phyloP scores from a whole-genome alignment of 2,888 invertebrate genomes.

The Ectemnius lituratus region DNA sequence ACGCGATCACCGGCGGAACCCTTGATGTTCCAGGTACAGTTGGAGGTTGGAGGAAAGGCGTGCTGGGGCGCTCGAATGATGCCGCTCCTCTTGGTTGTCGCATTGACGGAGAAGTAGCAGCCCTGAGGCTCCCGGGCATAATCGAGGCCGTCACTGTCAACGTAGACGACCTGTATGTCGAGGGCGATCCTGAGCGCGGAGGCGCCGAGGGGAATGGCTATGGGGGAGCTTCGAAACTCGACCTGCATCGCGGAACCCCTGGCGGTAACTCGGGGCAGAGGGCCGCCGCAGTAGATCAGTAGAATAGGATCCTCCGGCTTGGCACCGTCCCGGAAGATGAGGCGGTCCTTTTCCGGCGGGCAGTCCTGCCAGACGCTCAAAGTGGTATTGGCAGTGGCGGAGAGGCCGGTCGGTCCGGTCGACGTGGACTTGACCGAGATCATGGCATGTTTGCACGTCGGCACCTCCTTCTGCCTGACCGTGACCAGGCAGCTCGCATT shows the following conservation, averaged over 20 bases:
- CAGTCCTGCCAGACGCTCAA: slow-evolving; percentile 91
- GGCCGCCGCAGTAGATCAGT: slow-evolving; percentile 93
- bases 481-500: slow-evolving; percentile 96
- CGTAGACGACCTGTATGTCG: slow-evolving; percentile 92
- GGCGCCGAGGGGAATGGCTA: slow-evolving; percentile 87
- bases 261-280: slow-evolving; percentile 86
- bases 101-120: slow-evolving; percentile 75
- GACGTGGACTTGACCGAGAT: slow-evolving; percentile 83
- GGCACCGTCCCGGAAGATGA: slow-evolving; percentile 92
- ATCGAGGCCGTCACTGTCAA: slow-evolving; percentile 92
- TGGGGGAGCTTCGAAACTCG: slow-evolving; percentile 91
- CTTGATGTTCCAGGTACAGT: slow-evolving; percentile 91
- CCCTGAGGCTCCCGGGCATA: slow-evolving; percentile 83
- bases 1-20: slow-evolving; percentile 89
- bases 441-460: slow-evolving; percentile 94
- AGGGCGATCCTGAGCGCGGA: slow-evolving; percentile 89
- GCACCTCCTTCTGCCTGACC: slow-evolving; percentile 89
- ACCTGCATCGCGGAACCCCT: slow-evolving; percentile 91
- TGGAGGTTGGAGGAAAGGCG: slow-evolving; percentile 91
- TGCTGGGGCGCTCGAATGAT: slow-evolving; percentile 88
- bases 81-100: slow-evolving; percentile 84
- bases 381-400: slow-evolving; percentile 53
- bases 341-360: slow-evolving; percentile 88
- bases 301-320: slow-evolving; percentile 90
- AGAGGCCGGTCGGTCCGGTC: slow-evolving; percentile 50